These are phyloP conservation scores for Drosophila burlai DNA, from an alignment of 1,140 invertebrate species.

Conservation along the genomic window DNA sequence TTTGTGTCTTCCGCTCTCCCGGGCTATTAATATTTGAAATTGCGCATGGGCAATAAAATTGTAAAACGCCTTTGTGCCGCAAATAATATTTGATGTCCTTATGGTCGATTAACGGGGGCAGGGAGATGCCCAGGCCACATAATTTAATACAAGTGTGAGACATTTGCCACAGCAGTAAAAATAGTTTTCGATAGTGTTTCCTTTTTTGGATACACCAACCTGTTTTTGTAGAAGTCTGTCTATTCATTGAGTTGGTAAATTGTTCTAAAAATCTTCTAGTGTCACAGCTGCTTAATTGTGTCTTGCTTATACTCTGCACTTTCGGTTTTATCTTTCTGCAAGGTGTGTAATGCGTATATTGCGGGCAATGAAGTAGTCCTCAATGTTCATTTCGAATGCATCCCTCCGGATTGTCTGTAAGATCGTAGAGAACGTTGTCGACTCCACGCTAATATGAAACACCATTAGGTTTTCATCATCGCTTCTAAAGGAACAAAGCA, in stretches of 20 bases:
- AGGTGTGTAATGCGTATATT: constrained; percentile 33
- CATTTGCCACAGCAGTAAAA: background rate
- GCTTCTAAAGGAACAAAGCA: constrained; percentile 12
- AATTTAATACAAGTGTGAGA: constrained; percentile 2
- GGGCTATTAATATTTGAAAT: constrained; percentile 78
- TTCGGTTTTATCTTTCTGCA: background rate
- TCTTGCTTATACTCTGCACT: too few relatives aligned
- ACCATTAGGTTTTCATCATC: constrained; percentile 33
- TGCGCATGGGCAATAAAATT: constrained; percentile 75
- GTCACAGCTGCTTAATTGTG: too few relatives aligned
- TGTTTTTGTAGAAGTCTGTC: background rate
- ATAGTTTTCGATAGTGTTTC: too few relatives aligned
- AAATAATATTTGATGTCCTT: constrained; percentile 77
- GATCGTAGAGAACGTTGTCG: constrained; percentile 49
- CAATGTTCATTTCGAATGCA: constrained; percentile 65
- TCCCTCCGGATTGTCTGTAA: constrained; percentile 56
- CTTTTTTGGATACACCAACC: too few relatives aligned
- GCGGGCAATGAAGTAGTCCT: constrained; percentile 63
- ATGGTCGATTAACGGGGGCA: constrained; percentile 70
- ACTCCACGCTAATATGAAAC: constrained; percentile 31
- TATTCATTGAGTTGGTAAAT: background rate
- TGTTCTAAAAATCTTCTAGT: too few relatives aligned
- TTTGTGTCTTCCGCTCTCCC: constrained; percentile 26
- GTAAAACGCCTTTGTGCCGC: constrained; percentile 57
- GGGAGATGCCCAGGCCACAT: background rate